A percentile compares a stretch with the other conserved stretches of the same genome.
phyloP scores from a whole-genome alignment of 2,797 vertebrate species.

The Hippopotamyrus pictus region DNA sequence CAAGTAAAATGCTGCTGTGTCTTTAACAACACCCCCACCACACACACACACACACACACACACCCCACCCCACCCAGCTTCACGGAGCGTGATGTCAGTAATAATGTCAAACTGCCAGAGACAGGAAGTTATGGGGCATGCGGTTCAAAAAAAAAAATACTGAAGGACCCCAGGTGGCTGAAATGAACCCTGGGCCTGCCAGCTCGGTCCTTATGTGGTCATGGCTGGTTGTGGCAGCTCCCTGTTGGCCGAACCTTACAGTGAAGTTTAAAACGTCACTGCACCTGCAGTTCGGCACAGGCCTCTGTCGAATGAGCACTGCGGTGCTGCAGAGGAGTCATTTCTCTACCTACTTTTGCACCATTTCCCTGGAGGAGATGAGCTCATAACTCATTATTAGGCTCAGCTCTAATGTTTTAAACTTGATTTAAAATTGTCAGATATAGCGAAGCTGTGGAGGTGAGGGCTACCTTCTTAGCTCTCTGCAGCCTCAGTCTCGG shows the following conservation, averaged over 20 bases:
- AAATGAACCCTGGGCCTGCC: not conserved
- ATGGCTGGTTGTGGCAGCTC: not conserved
- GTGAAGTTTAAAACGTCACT: not conserved
- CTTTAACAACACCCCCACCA: not conserved
- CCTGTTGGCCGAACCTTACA: not conserved
- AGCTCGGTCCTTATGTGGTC: not conserved
- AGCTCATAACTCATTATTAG: not conserved
- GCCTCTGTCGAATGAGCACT: not conserved
- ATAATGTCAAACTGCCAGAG: not conserved
- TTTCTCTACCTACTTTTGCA: not conserved
- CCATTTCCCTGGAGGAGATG: not conserved
- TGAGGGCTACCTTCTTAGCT: not conserved
- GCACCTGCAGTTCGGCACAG: not conserved
- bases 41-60: rapidly evolving
- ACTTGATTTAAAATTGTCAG: not conserved
- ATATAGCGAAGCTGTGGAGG: not conserved
- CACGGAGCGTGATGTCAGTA: not conserved
- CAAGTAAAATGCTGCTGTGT: not conserved
- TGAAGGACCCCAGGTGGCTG: not conserved
- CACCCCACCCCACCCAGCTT: not conserved
- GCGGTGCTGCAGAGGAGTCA: not conserved
- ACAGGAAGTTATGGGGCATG: not conserved
- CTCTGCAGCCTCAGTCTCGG: not conserved
- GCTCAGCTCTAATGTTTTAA: not conserved
- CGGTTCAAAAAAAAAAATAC: not conserved